Percentiles rank a stretch among this genome's conserved stretches.
These are phyloP conservation scores for Oscheius sp. DNA, from an alignment of 1,140 invertebrate species.

Conservation along the genomic window DNA sequence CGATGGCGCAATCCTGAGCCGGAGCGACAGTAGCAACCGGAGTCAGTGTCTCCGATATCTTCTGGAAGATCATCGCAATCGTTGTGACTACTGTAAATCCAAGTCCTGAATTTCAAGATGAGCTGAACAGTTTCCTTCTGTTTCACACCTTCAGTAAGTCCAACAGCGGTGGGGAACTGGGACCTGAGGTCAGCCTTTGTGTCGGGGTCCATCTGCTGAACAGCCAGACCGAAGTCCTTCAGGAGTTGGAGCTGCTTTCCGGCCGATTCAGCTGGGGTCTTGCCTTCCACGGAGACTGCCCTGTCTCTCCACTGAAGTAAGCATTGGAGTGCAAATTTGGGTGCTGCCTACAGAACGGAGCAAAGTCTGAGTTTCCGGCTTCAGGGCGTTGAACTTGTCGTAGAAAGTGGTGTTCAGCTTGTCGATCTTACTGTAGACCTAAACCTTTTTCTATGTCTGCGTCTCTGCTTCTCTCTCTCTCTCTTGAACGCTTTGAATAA, in stretches of 20 bases:
- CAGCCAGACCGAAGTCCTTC: constrained; percentile 8
- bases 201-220: constrained; percentile 7
- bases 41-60: constrained; percentile 18
- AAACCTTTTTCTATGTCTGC: neutral
- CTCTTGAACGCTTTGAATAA: too few relatives aligned
- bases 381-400: constrained; percentile 16
- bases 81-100: constrained; percentile 27
- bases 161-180: constrained; percentile 19
- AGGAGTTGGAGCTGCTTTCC: constrained; percentile 15
- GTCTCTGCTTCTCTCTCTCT: too few relatives aligned
- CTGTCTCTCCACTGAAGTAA: constrained; percentile 15
- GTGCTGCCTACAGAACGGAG: constrained; percentile 2
- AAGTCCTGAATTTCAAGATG: neutral
- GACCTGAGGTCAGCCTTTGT: constrained; percentile 14
- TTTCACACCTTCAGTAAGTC: constrained; percentile 16
- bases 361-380: constrained; percentile 13
- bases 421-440: constrained; percentile 21
- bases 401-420: constrained; percentile 15
- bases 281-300: neutral
- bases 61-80: constrained; percentile 21
- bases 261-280: constrained; percentile 17
- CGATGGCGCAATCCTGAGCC: too few relatives aligned
- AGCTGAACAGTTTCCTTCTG: neutral
- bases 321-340: neutral
- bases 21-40: too few relatives aligned